phyloP scores from a whole-genome alignment of 53 echinoderm and acorn worm genomes.

The Paracentrotus lividus region DNA sequence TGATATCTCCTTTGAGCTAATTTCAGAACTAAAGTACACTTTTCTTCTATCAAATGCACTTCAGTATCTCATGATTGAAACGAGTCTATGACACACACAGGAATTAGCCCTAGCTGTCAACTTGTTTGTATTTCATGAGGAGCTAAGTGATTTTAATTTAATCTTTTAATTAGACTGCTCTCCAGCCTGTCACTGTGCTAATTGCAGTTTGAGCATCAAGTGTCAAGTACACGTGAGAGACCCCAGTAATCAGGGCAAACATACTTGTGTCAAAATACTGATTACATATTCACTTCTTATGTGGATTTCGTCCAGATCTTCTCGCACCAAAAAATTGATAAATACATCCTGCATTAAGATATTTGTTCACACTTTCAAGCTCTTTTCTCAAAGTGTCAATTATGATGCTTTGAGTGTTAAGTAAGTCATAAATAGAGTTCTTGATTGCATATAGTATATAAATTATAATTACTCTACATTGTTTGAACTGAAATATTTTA shows the following conservation, averaged over 20 bases:
- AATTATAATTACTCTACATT: background rate
- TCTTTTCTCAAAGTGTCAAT: background rate
- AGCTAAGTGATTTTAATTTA: background rate
- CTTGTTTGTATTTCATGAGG: conserved; percentile 10
- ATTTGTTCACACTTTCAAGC: background rate
- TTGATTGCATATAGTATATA: background rate
- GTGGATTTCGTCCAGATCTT: background rate
- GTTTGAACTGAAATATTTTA: background rate
- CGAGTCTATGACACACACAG: background rate
- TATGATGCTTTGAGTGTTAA: background rate
- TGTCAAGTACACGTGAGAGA: background rate
- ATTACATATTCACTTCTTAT: background rate
- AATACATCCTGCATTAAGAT: background rate
- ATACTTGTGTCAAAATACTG: background rate
- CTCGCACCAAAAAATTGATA: background rate
- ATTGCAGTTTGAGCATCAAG: background rate
- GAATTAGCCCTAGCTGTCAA: background rate
- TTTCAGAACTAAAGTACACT: background rate
- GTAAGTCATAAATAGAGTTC: background rate
- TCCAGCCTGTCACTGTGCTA: background rate
- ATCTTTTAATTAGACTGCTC: background rate
- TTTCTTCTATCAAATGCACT: background rate
- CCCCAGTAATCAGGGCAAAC: background rate
- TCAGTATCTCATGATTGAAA: background rate
- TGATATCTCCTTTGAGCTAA: background rate